Percentiles rank a stretch among this genome's conserved stretches.
Evolutionary conservation across 2,113 vertebrate genomes (phyloP).

Genomic region (Phrynosoma blainvillii): DNA sequence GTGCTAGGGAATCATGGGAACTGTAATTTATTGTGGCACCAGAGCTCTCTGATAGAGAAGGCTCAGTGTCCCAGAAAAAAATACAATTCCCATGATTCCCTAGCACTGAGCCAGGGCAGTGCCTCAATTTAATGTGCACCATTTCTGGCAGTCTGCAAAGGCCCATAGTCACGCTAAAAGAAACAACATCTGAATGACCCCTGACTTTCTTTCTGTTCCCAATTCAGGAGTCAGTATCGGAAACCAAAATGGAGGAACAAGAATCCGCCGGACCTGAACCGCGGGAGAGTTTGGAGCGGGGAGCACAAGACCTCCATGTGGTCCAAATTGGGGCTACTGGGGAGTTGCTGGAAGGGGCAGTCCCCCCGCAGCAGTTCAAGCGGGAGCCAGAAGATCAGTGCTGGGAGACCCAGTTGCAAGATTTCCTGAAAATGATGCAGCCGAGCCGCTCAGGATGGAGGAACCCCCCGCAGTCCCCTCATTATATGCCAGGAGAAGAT

Average conservation of each 20-base stretch:
- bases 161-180: no score
- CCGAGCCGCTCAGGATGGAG: background rate
- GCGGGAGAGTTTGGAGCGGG: background rate
- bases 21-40: no score
- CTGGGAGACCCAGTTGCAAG: conserved; percentile 31
- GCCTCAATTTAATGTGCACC: no score
- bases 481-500: conserved; percentile 7
- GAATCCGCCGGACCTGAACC: background rate
- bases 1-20: no score
- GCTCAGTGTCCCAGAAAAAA: no score
- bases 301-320: background rate
- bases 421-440: conserved; percentile 32
- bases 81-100: no score
- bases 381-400: conserved; percentile 25
- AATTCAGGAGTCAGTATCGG: background rate
- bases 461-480: background rate
- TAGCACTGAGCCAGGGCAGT: no score
- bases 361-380: conserved; percentile 1
- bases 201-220: background rate
- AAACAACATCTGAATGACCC: no score
- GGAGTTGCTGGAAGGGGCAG: conserved; percentile 7
- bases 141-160: no score
- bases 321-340: conserved; percentile 1
- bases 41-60: no score
- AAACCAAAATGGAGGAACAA: conserved; percentile 34